Conservation (phyloP, 2,888 invertebrate genomes). For the Acanthopleura granulata region DNA sequence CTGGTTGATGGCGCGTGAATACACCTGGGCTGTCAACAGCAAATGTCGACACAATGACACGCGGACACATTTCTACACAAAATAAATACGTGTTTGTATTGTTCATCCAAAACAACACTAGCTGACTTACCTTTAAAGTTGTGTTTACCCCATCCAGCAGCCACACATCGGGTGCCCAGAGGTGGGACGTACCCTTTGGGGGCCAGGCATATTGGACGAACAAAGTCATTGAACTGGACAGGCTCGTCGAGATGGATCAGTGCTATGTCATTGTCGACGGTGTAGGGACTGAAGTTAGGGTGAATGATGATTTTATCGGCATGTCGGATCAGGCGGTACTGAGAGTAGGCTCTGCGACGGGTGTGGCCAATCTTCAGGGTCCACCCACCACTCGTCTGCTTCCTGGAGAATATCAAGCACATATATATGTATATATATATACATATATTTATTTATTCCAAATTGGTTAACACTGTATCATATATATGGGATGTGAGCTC, state of each 20-base stretch:
- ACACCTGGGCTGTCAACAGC: constrained; percentile 41
- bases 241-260: constrained; percentile 48
- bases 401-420: background rate
- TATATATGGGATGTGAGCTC: no score
- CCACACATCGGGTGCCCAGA: constrained; percentile 50
- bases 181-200: constrained; percentile 32
- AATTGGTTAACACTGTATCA: no score
- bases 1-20: constrained; percentile 48
- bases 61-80: no score
- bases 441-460: no score
- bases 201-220: constrained; percentile 56
- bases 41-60: constrained; percentile 2
- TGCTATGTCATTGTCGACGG: constrained; percentile 56
- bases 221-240: constrained; percentile 53
- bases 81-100: background rate
- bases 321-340: constrained; percentile 44
- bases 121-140: constrained; percentile 38
- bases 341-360: constrained; percentile 47
- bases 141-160: constrained; percentile 56
- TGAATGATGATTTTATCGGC: constrained; percentile 40
- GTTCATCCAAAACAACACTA: background rate
- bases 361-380: constrained; percentile 48
- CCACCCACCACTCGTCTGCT: constrained; percentile 27
- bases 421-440: no score
- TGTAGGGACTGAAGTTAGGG: constrained; percentile 39